Evolutionary conservation across 2,797 vertebrate genomes (phyloP).

Genomic region (Melanotaenia nigrans): DNA sequence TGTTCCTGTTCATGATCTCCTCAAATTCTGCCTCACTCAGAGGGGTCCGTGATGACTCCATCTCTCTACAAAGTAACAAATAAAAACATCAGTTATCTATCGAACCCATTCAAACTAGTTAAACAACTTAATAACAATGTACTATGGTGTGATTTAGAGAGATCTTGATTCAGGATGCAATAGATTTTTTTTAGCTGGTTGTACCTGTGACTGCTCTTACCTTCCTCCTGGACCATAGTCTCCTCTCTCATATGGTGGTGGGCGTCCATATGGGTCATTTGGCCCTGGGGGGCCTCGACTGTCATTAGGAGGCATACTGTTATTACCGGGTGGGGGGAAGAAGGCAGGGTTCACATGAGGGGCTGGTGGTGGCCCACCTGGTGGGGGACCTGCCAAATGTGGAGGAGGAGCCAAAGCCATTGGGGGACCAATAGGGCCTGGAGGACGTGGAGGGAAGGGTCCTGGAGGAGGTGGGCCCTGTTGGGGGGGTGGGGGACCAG

Average conservation of each 20-base stretch:
- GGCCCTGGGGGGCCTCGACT: constrained; percentile 90
- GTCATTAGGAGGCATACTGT: constrained; percentile 93
- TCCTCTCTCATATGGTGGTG: constrained; percentile 95
- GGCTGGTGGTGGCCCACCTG: constrained; percentile 96
- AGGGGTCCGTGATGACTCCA: constrained; percentile 94
- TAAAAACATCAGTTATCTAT: neutral
- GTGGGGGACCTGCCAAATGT: constrained; percentile 95
- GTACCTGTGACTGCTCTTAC: constrained; percentile 74
- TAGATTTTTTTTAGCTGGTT: neutral
- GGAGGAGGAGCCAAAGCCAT: constrained; percentile 95
- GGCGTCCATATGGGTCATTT: constrained; percentile 94
- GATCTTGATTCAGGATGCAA: too few species aligned
- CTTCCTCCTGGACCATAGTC: constrained; percentile 97
- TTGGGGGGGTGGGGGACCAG: constrained; percentile 92
- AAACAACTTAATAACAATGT: neutral
- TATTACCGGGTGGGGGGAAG: constrained; percentile 96
- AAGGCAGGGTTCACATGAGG: constrained; percentile 99
- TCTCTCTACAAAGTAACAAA: constrained; percentile 85
- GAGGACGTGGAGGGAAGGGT: constrained; percentile 94
- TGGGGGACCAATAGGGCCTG: constrained; percentile 94
- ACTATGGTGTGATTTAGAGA: too few species aligned
- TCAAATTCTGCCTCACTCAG: constrained; percentile 99
- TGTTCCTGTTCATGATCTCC: constrained; percentile 99
- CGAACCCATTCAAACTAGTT: neutral
- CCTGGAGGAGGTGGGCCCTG: constrained; percentile 91